A percentile compares a stretch with the other conserved stretches of the same genome.
phyloP scores from a whole-genome alignment of 2,797 vertebrate species.

The Hirundo rustica region DNA sequence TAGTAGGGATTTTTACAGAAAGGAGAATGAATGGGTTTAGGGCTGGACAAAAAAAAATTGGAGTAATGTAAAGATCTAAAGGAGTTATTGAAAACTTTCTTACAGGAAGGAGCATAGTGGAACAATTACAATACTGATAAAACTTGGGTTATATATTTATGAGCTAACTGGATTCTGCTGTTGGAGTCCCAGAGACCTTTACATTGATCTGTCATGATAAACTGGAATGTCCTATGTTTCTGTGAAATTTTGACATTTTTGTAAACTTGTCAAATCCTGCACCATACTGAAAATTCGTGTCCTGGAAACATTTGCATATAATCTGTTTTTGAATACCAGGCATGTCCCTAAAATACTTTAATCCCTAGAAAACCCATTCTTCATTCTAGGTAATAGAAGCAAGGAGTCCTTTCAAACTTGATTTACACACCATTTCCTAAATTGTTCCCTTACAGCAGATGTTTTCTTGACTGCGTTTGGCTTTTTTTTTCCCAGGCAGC shows the following conservation, averaged over 20 bases:
- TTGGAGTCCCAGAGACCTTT: not conserved
- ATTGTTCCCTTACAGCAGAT: not conserved
- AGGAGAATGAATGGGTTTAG: not conserved
- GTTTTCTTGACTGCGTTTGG: not conserved
- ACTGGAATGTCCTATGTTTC: not conserved
- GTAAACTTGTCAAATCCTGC: not conserved
- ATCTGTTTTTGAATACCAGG: not conserved
- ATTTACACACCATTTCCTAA: not conserved
- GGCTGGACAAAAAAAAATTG: not conserved
- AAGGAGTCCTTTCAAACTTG: not conserved
- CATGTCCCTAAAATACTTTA: not conserved
- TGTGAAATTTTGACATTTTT: not conserved
- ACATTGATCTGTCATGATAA: not conserved
- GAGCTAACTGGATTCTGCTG: not conserved
- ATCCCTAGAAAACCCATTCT: not conserved
- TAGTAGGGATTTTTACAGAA: not conserved
- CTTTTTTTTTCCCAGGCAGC: constrained; percentile 24
- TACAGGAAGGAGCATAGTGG: not conserved
- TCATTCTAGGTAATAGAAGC: not conserved
- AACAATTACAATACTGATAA: not conserved
- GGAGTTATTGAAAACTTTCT: not conserved
- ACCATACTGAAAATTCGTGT: not conserved
- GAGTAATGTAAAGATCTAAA: not conserved
- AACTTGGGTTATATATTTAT: not conserved
- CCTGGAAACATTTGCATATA: not conserved